Base-by-base conservation (phyloP, 1,140 invertebrate genomes). In the Dendrolimus kikuchii region DNA sequence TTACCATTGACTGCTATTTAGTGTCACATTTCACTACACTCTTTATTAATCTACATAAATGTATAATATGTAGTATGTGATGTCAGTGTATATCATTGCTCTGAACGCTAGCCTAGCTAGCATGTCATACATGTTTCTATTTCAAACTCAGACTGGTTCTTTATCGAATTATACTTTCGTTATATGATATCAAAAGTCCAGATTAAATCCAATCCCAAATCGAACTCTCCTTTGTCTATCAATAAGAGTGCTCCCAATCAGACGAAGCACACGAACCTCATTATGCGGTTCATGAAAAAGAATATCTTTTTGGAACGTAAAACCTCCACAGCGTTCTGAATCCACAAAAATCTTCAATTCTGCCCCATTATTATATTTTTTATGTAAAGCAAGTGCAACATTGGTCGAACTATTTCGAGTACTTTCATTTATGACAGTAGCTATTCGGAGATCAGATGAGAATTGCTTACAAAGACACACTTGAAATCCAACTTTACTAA, bases 301-400 rank as follows among this genome's bases (percentile, higher is more conserved):
- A 6, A 85, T 59, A 48, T 85, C 77, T 53, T 72, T 83, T 44
- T 83, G 70, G 44, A 73, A 66, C 0, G 81, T 85, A 39, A 85
- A 81, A 0, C 81, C 81, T 8, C 81, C 80, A 40, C 75, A 81
- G 7, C 67, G 66, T 50, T 81, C 72, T 0, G 78, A 81, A 48
- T 85, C 78, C 0, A 85, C 71, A 55, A 85, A 85, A 42, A 85
- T 72, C 60, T 83, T 84, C 57, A 84, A 59, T 40, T 82, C 77
- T 6, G 71, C 71, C 4, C 76, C 74, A 47, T 81, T 76, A 0
- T 57, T 55, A 51, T 72, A 83, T 7, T 62, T 66, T 52, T 82
- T 86, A 50, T 81, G 73, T 7, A 86, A 46, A 6, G 76, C 82
- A 23, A 86, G 49, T n/a, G 74, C 75, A 7, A 84, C 49, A 3